Evolutionary conservation across 1,140 invertebrate species (phyloP).

Genomic region (Drosophila arawakana): DNA sequence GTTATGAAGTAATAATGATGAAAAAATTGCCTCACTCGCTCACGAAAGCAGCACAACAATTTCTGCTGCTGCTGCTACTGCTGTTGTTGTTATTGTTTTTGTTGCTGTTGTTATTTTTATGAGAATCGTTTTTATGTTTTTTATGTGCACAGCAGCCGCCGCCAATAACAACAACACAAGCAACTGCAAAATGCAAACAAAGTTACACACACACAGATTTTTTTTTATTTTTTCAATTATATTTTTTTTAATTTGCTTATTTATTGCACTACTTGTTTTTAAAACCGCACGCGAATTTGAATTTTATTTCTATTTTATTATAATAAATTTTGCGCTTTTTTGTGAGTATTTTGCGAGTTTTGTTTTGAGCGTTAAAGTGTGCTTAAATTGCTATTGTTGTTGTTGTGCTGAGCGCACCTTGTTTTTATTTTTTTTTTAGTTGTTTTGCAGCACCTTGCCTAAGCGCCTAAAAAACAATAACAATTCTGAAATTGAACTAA

Average conservation of each 20-base stretch:
- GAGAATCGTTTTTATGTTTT: conserved; percentile 44
- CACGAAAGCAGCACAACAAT: conserved; percentile 14
- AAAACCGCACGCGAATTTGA: conserved; percentile 10
- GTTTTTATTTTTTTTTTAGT: too few species aligned
- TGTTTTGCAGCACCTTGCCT: conserved; percentile 23
- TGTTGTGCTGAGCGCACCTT: conserved; percentile 25
- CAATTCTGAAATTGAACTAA: conserved; percentile 44
- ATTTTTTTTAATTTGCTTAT: conserved; percentile 14
- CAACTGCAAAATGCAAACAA: conserved; percentile 20
- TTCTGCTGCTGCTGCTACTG: conserved; percentile 18
- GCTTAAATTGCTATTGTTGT: conserved; percentile 15
- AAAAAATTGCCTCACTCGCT: conserved; percentile 52
- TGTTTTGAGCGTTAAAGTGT: conserved; percentile 8
- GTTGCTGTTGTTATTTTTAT: conserved; percentile 45
- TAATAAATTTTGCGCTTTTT: conserved; percentile 18
- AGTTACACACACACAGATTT: conserved; percentile 11
- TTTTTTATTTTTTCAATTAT: conserved; percentile 20
- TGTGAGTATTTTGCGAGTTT: conserved; percentile 17
- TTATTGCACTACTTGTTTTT: conserved; percentile 10
- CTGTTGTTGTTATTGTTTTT: conserved; percentile 13
- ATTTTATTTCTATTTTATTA: conserved; percentile 15
- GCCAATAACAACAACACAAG: conserved; percentile 33
- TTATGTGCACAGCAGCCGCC: conserved; percentile 48
- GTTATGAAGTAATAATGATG: conserved; percentile 70
- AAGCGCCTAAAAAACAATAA: conserved; percentile 43